Evolutionary conservation across 2,113 vertebrate species (phyloP).

Genomic region (Bufo bufo): DNA sequence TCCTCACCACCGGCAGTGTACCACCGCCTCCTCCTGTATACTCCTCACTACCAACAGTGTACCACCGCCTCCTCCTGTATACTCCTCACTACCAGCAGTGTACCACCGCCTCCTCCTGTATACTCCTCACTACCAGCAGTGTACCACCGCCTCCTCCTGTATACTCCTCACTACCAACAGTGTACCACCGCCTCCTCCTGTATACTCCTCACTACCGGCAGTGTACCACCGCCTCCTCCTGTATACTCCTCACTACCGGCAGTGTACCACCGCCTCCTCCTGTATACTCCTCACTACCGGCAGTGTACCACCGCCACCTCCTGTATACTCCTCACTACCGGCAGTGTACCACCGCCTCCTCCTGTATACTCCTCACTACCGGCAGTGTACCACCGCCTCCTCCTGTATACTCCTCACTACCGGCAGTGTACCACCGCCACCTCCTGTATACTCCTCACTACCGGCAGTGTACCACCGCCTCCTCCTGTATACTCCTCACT

Average conservation of each 20-base stretch:
- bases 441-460: not conserved
- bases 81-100: not conserved
- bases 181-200: not conserved
- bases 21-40: not conserved
- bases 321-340: not conserved
- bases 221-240: not conserved
- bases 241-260: not conserved
- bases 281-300: not conserved
- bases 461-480: not conserved
- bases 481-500: not conserved
- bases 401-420: no score
- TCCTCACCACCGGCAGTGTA: not conserved
- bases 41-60: not conserved
- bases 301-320: not conserved
- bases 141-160: not conserved
- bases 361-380: not conserved
- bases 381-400: no score
- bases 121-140: not conserved
- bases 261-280: not conserved
- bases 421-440: no score
- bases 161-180: not conserved
- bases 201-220: not conserved
- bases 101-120: not conserved
- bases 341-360: not conserved
- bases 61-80: not conserved